A percentile compares a stretch with the other conserved stretches of the same genome.
Conservation (phyloP, 2,797 vertebrate species). For the Lates japonicus region DNA sequence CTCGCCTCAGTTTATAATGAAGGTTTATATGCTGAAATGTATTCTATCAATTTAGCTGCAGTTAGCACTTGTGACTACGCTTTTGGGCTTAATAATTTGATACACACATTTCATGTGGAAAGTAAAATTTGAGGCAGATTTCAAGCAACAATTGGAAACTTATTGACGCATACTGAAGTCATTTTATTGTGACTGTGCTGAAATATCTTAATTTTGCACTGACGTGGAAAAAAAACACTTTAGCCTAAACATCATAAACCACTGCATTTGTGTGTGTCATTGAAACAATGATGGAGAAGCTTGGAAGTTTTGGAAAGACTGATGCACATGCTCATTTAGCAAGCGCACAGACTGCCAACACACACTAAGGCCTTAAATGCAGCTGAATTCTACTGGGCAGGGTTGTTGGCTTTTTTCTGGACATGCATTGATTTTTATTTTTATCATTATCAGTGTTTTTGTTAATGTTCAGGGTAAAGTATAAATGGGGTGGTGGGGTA, state of each 20-base stretch:
- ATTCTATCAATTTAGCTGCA: constrained; percentile 73
- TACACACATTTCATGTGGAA: constrained; percentile 51
- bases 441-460: constrained; percentile 74
- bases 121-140: constrained; percentile 44
- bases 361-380: constrained; percentile 81
- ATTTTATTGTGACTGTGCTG: constrained; percentile 70
- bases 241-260: constrained; percentile 56
- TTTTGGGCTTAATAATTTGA: constrained; percentile 69
- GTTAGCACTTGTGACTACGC: constrained; percentile 69
- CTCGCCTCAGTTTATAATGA: constrained; percentile 73
- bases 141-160: constrained; percentile 51
- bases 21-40: constrained; percentile 77
- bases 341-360: constrained; percentile 59
- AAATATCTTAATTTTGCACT: constrained; percentile 79
- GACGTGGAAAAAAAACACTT: constrained; percentile 55
- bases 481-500: constrained; percentile 69
- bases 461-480: constrained; percentile 70
- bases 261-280: constrained; percentile 62
- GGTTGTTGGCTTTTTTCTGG: constrained; percentile 43
- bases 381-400: constrained; percentile 62
- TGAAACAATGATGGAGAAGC: constrained; percentile 40
- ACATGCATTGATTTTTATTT: constrained; percentile 61
- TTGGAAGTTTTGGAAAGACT: constrained; percentile 23
- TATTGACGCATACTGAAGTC: constrained; percentile 38
- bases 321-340: constrained; percentile 45